Evolutionary conservation across 2,113 vertebrate species (phyloP), one percentile per base, ranked within the genome.

Genomic region (Chamaea fasciata): DNA sequence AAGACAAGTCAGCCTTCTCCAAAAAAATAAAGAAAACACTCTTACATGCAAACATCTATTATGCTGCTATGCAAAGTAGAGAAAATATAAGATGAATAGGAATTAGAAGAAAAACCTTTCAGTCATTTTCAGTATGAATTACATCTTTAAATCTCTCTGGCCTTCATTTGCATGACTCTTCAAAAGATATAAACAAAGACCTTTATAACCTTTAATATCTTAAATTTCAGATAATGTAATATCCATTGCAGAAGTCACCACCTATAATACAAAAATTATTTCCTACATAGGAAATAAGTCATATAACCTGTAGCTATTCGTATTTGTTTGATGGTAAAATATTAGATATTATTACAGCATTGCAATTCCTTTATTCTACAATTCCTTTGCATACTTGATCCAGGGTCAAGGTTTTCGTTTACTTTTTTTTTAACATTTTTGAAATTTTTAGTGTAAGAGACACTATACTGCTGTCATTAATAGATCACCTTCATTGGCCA

Each of bases 401-500:
- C 30, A 68, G 3, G 6, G 5, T 37, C 24, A 64, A 76, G 14
- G 4, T 80, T 80, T 91, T 83, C 13, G 88, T 76, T 39, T 37
- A 33, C 11, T 81, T 2, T 0, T 59, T 31, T 50, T 50, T 23
- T 49, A 18, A 56, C 23, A 41, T 49, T 49, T 65, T 56, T 37
- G 0, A 31, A 65, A n/a, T 63, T 47, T 73, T 78, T 92, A 35
- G 2, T 27, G 16, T 75, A 22, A 71, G 28, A 70, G n/a, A 42
- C 18, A 22, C 7, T 57, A 7, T 47, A 35, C 15, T 71, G 28
- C 19, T 60, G 5, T 53, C 21, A 77, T 68, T 39, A 62, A 57
- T 49, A 37, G 7, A 41, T 41, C 6, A 35, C 3, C 2, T 69
- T 57, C 14, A n/a, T 2, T 2, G 1, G 4, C 6, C 10, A 46